A percentile compares a stretch with the other conserved stretches of the same genome.
phyloP scores from a whole-genome alignment of 53 echinoderm and acorn worm genomes.

The Glandiceps talaboti region DNA sequence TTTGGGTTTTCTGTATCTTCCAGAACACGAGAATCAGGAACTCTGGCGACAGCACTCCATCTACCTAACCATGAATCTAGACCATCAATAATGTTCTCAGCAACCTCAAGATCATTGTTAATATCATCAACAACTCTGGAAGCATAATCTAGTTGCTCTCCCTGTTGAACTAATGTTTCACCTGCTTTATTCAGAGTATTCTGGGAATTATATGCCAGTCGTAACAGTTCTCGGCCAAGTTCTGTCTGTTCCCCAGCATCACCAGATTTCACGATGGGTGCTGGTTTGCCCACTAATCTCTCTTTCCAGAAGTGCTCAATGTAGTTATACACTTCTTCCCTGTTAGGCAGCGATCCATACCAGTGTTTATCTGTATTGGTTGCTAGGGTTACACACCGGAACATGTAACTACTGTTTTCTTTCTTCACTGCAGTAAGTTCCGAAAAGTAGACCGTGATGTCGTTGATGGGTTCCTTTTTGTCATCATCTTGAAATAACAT shows the following conservation, averaged over 20 bases:
- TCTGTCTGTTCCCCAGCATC: not conserved
- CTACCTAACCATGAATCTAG: not conserved
- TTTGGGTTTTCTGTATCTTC: not conserved
- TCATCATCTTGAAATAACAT: not conserved
- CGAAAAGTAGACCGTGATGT: not conserved
- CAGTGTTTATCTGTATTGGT: not conserved
- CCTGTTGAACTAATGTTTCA: not conserved
- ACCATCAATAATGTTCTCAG: not conserved
- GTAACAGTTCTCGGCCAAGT: not conserved
- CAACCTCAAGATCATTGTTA: not conserved
- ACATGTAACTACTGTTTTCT: not conserved
- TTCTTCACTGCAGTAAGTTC: not conserved
- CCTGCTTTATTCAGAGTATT: not conserved
- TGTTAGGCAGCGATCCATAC: not conserved
- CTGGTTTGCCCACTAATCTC: not conserved
- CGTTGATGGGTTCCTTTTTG: not conserved
- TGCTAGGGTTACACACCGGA: not conserved
- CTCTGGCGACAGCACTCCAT: not conserved
- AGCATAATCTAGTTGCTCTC: not conserved
- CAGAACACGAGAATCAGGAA: not conserved
- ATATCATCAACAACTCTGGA: not conserved
- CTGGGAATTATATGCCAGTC: not conserved
- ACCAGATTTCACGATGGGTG: not conserved
- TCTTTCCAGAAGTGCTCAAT: not conserved
- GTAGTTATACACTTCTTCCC: not conserved